Conservation (phyloP, 30 jellyfish, hydroid and myxozoan genomes). For the Turritopsis dohrnii region DNA sequence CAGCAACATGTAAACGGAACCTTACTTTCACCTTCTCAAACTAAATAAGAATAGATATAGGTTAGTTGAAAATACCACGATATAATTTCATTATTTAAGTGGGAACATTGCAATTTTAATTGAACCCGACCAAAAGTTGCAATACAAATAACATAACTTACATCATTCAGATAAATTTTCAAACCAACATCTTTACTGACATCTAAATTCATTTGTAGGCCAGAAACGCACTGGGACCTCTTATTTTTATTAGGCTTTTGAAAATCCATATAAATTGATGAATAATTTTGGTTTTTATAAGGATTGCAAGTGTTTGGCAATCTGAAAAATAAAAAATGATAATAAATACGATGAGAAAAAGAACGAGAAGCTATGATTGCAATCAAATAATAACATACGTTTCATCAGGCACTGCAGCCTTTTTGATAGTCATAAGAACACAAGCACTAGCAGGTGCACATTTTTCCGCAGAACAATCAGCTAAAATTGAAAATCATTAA, state of each 20-base stretch:
- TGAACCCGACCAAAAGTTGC: too few species aligned
- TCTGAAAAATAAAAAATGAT: not conserved
- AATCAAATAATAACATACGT: constrained; percentile 10
- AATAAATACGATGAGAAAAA: not conserved
- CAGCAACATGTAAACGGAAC: not conserved
- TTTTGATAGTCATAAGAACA: constrained; percentile 12
- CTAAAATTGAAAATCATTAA: not conserved
- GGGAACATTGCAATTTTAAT: too few species aligned
- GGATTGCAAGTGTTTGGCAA: constrained; percentile 2
- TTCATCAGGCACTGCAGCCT: constrained; percentile 3
- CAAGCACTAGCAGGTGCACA: not conserved
- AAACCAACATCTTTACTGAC: not conserved
- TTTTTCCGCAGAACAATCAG: not conserved
- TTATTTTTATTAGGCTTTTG: not conserved
- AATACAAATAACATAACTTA: not conserved
- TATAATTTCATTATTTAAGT: too few species aligned
- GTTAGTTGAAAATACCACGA: too few species aligned
- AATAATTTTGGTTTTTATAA: not conserved
- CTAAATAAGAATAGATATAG: constrained; percentile 1
- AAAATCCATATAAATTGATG: constrained; percentile 1
- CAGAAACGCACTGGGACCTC: constrained; percentile 25
- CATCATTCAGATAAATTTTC: constrained; percentile 1
- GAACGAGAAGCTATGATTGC: not conserved
- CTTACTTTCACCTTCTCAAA: constrained; percentile 16
- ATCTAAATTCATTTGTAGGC: constrained; percentile 2